Percentiles rank a stretch among this genome's conserved stretches.
Conservation (phyloP, 2,797 vertebrate species). For the Galaxias olidus region DNA sequence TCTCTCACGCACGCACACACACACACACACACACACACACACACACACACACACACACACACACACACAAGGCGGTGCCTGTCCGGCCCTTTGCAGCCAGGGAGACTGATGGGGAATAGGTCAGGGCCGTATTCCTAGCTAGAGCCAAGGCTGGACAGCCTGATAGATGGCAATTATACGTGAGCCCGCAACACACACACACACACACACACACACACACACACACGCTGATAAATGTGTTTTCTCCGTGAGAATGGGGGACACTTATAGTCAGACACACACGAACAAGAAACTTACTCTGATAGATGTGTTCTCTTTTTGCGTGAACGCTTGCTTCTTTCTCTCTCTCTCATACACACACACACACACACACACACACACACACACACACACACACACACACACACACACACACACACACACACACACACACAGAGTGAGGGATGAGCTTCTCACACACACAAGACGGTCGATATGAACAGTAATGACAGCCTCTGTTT, state of each 20-base stretch:
- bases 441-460: conserved; percentile 43
- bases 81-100: neutral
- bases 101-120: conserved; percentile 16
- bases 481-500: conserved; percentile 1
- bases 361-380: conserved; percentile 31
- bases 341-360: neutral
- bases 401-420: conserved; percentile 4
- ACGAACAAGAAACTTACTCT: too few relatives aligned
- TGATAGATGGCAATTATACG: conserved; percentile 41
- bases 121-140: conserved; percentile 21
- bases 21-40: neutral
- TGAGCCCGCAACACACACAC: conserved; percentile 7
- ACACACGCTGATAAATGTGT: conserved; percentile 14
- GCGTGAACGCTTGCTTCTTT: too few relatives aligned
- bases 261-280: too few relatives aligned
- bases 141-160: conserved; percentile 11
- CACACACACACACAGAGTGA: neutral
- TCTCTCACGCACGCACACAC: neutral
- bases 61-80: neutral
- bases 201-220: conserved; percentile 35
- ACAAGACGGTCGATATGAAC: conserved; percentile 30
- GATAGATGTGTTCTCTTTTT: too few relatives aligned
- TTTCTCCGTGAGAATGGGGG: conserved; percentile 46
- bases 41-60: conserved; percentile 10
- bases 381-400: conserved; percentile 39